Evolutionary conservation across 2,888 invertebrate genomes (phyloP), one percentile per base, ranked within the genome.

Genomic region (Parthenolecanium corni): DNA sequence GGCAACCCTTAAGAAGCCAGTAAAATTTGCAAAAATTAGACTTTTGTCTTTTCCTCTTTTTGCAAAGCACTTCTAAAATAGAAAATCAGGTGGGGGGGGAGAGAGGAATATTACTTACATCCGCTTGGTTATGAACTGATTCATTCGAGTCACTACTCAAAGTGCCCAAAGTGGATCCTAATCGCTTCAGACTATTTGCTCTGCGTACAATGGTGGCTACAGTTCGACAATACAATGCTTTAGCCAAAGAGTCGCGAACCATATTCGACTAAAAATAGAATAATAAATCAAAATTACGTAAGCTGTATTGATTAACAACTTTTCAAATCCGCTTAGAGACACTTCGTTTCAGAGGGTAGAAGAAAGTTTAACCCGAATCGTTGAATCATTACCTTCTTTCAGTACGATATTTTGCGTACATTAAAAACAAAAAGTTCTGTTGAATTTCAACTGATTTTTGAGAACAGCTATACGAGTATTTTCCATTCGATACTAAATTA

Each of bases 201-300:
- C 94, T 80, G 38, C 93, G 80, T 25, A 94, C 90, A 69, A 95
- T 92, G 21, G 94, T 93, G 18, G 91, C 91, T 18, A 94, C 91
- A 11, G 93, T 93, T 69, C 94, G 85, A 73, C 91, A 92, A 75
- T 94, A 95, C 36, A 95, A 79, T 18, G 94, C 92, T 75, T 91
- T 90, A 36, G 92, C 89, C 69, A 93, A 77, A 65, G 89, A 85
- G 76, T 94, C 89, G 69, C 93, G 79, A n/a, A 88, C 87, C 79
- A 84, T 82, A 71, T 89, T 86, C 12, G 91, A 89, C 80, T 81
- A 71, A 23, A 53, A 24, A 51, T 71, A 23, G 25, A 38, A 24
- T 14, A 2, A 44, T 9, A 38, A 40, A 4, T 44, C 16, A 21
- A 1, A 54, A 54, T 0, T 44, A 44, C n/a, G 14, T 5, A 44